Base-by-base conservation (phyloP, 37 sponge, comb jelly and placozoan species). In the Ianthella basta region DNA sequence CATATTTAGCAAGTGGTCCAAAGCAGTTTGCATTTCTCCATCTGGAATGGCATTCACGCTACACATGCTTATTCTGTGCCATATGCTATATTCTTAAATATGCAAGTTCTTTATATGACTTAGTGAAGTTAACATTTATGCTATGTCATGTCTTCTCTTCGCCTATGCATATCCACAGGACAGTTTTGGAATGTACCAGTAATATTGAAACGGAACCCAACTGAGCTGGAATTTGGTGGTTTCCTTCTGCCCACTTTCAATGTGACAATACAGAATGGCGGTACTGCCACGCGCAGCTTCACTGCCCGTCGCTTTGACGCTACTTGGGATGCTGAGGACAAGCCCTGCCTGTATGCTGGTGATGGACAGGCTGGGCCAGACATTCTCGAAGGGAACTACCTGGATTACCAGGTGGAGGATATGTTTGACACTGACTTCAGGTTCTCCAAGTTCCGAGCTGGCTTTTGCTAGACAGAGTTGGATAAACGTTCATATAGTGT, bases 321-420 rank as follows among this genome's bases (percentile, higher is more conserved):
- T 19, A 75, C 78, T 12, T 75, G 78, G 78, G 78, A 75, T 24
- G 18, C 15, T 4, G 78, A 75, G 2, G 53, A 0, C 3, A 2
- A 19, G 15, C 44, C 78, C 21, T 75, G 78, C 39, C 78, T 75
- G 21, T 75, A 75, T 75, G 53, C 78, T 75, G 78, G 78, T 6
- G 54, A 75, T 53, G 78, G 78, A 4, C 78, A 75, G 54, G 78
- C 38, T 36, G 23, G 37, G 1, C 54, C 69, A 32, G 89, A 83
- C 4, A 92, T 92, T 83, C 50, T 44, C 8, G 92, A 88, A 55
- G 85, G 91, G 10, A 25, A 19, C 34, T 73, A 54, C 32, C 80
- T n/a, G 13, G 66, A 82, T 0, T 90, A 90, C 64, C 16, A 59
- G 44, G 81, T 81, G 8, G 20, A 16, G 15, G 56, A 56, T 3